phyloP scores from a whole-genome alignment of 2,797 vertebrate genomes.

The Siniperca undulata region DNA sequence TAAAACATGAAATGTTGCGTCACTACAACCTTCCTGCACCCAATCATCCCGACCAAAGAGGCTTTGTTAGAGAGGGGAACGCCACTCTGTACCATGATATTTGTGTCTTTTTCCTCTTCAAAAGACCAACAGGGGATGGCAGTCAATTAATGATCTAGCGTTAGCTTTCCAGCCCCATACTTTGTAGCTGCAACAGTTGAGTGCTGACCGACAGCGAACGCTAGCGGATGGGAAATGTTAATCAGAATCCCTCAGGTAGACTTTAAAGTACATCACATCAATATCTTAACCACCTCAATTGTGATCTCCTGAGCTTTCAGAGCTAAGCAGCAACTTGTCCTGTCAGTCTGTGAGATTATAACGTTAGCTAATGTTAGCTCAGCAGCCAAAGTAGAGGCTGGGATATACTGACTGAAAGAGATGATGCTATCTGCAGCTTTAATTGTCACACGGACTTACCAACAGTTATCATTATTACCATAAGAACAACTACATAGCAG shows the following conservation, averaged over 20 bases:
- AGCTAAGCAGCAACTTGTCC: not conserved
- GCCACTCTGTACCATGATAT: no score
- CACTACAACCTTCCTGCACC: not conserved
- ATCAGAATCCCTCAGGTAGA: not conserved
- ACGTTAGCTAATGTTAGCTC: not conserved
- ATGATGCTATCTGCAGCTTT: not conserved
- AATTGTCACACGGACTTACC: no score
- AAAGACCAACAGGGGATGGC: no score
- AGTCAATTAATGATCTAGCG: not conserved
- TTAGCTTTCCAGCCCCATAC: not conserved
- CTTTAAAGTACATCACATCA: not conserved
- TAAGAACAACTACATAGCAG: not conserved
- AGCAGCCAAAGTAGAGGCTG: not conserved
- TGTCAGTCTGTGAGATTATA: not conserved
- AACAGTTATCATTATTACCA: not conserved
- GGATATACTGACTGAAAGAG: not conserved
- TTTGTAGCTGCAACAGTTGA: not conserved
- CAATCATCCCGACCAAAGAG: not conserved
- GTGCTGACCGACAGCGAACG: not conserved
- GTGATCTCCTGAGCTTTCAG: not conserved
- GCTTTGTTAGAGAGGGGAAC: not conserved
- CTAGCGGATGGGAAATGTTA: not conserved
- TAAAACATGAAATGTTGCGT: not conserved
- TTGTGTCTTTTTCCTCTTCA: not conserved
- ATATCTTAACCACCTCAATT: not conserved